Base-by-base conservation (phyloP, 2,113 vertebrate species). In the Taxidea taxus region DNA sequence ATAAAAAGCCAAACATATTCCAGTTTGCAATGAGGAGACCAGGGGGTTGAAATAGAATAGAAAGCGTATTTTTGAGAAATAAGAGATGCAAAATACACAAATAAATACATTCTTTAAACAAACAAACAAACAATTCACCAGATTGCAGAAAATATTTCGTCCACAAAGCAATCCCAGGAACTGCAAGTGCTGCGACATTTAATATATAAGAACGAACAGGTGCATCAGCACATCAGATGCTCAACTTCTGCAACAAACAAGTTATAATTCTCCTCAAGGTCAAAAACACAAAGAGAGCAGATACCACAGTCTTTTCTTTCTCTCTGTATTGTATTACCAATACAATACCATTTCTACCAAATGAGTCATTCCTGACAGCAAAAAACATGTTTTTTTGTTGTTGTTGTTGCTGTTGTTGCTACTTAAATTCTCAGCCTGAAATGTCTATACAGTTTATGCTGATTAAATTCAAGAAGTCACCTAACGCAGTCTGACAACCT, bases 241-340 rank as follows among this genome's bases (percentile, higher is more conserved):
- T 98, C 97, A 98, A 98, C 88, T 98, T 98, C 96, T 97, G 95
- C 96, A 98, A 96, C 42, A 98, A 97, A 96, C 94, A 98, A 98
- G 77, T 97, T 98, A 37, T 87, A 95, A 97, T 98, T 97, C 92
- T 98, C 97, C 97, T 95, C 98, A 98, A 98, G 98, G 98, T 97
- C 98, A 98, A 86, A 83, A 21, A 95, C 54, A 98, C 87, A 98
- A 98, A 98, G 97, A 84, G 72, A 98, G 86, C 81, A 98, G 94
- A 98, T 27, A 97, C 74, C 60, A 89, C 16, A 90, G 95, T 94
- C 81, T 60, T 97, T 90, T 97, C 82, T 90, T 87, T 68, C 86
- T 93, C 75, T 78, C 62, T 42, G 68, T 91, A 96, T 91, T 96
- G 94, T 97, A 80, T 90, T 31, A 6, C 64, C 90, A 95, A 54